Evolutionary conservation across 2,888 invertebrate species (phyloP).

Genomic region (Willowsia nigromaculata): DNA sequence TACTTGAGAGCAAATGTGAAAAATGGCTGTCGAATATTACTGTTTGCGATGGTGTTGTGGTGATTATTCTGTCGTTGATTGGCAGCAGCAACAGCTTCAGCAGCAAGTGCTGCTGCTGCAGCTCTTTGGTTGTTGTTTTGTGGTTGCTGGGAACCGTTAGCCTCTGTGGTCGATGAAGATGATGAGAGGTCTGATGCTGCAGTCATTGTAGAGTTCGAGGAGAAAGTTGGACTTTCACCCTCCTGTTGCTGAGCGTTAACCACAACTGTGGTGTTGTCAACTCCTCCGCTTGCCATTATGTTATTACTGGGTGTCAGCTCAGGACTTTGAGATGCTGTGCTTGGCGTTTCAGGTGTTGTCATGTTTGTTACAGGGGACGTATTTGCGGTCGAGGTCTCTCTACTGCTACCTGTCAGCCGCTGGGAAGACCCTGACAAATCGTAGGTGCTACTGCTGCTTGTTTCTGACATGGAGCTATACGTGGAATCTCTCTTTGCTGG

Average conservation of each 20-base stretch:
- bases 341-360: conserved; percentile 75
- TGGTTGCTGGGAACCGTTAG: neutral
- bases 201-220: conserved; percentile 39
- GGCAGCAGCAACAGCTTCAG: conserved; percentile 60
- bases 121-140: conserved; percentile 47
- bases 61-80: conserved; percentile 46
- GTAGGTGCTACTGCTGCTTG: conserved; percentile 74
- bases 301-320: neutral
- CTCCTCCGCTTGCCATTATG: conserved; percentile 6
- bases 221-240: conserved; percentile 63
- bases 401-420: conserved; percentile 59
- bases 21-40: conserved; percentile 77
- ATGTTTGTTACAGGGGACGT: conserved; percentile 69
- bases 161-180: neutral
- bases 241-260: conserved; percentile 21
- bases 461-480: conserved; percentile 78
- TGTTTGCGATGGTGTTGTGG: conserved; percentile 68
- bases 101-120: conserved; percentile 49
- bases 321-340: conserved; percentile 33
- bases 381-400: conserved; percentile 49
- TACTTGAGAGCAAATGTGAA: conserved; percentile 78
- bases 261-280: conserved; percentile 23
- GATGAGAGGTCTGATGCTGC: conserved; percentile 44
- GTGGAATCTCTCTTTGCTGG: conserved; percentile 77
- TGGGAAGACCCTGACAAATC: conserved; percentile 72